Evolutionary conservation across 2,113 vertebrate genomes (phyloP).

Genomic region (Cairina moschata): DNA sequence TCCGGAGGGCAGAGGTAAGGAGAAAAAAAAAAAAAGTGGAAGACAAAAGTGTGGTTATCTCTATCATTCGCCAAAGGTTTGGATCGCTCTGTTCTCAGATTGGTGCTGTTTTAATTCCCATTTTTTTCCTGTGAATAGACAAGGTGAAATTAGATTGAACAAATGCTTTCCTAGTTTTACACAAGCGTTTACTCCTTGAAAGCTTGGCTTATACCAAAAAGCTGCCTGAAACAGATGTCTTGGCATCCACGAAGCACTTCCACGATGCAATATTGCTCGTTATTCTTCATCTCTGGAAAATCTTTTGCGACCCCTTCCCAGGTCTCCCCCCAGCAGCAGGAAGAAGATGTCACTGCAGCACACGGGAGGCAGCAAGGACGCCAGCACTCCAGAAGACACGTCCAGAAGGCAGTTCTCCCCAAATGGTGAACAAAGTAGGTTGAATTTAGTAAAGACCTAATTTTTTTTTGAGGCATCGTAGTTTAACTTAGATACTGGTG

Average conservation of each 20-base stretch:
- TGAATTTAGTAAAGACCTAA: not conserved
- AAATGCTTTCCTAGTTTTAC: not conserved
- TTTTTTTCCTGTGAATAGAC: not conserved
- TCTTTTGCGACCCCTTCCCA: not conserved
- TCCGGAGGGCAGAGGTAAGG: conserved; percentile 76
- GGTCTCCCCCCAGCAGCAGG: conserved; percentile 30
- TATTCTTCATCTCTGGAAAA: not conserved
- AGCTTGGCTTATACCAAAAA: not conserved
- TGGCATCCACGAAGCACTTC: rapidly evolving
- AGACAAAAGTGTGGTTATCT: not conserved
- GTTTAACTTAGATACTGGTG: not conserved
- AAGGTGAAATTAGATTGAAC: not conserved
- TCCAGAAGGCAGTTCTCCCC: not conserved
- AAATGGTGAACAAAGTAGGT: conserved; percentile 14
- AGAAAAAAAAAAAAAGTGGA: not conserved
- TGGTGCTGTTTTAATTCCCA: not conserved
- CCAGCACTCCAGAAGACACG: not conserved
- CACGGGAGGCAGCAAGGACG: not conserved
- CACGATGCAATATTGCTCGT: rapidly evolving
- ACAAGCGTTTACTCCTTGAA: not conserved
- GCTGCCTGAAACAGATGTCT: not conserved
- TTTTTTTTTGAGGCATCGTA: not conserved
- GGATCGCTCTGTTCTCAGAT: rapidly evolving
- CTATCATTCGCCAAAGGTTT: not conserved
- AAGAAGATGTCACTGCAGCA: not conserved